Conservation (phyloP, 2,113 vertebrate species). For the Aptenodytes patagonicus region DNA sequence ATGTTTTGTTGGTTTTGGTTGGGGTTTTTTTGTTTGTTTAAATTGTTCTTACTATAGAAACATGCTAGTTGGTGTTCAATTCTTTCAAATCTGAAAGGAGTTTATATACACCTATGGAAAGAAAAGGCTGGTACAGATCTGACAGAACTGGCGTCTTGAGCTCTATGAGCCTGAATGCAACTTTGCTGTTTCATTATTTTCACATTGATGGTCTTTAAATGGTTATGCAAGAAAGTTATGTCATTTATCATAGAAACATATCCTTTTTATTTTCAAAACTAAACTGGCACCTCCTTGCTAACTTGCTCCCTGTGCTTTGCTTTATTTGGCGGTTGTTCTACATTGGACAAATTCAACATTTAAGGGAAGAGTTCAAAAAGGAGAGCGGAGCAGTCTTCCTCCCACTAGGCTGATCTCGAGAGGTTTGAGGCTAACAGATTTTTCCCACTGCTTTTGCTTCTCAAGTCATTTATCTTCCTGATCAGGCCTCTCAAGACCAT, state of each 20-base stretch:
- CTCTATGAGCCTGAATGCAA: not conserved
- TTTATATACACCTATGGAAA: not conserved
- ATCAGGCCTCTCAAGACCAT: not conserved
- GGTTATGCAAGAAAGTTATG: not conserved
- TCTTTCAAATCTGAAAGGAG: not conserved
- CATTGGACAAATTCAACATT: not conserved
- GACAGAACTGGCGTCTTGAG: not conserved
- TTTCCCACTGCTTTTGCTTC: not conserved
- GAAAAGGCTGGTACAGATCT: not conserved
- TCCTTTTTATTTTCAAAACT: constrained; percentile 1
- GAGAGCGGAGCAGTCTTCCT: not conserved
- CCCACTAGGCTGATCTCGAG: not conserved
- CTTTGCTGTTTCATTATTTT: not conserved
- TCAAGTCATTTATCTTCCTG: not conserved
- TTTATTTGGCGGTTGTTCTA: not conserved
- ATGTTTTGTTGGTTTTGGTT: not conserved
- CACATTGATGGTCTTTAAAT: not conserved
- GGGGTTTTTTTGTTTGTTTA: not conserved
- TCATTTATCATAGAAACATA: not conserved
- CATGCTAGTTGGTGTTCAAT: not conserved
- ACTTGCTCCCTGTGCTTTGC: not conserved
- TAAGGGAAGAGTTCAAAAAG: not conserved
- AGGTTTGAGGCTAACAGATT: not conserved
- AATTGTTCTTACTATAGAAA: not conserved
- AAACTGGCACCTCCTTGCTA: not conserved